Evolutionary conservation across 2,797 vertebrate species (phyloP), one percentile per base, ranked within the genome.

Genomic region (Microcaecilia unicolor): DNA sequence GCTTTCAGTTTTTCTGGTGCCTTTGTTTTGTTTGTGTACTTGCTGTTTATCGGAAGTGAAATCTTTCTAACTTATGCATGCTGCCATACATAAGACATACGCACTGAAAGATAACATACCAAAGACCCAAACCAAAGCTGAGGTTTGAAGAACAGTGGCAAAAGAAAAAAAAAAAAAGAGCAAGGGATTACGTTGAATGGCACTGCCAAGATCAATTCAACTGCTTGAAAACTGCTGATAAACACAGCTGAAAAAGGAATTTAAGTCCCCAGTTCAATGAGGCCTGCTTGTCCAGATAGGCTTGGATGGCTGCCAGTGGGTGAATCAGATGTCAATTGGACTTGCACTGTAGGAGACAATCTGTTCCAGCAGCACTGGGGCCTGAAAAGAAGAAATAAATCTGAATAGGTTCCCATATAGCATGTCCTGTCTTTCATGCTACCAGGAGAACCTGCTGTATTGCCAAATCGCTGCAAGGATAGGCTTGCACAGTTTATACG

Each of bases 201-300:
- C 31, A 12, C 39, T 61, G 62, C 61, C 67, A 66, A 64, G 47
- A 68, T 61, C 30, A 31, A 63, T 65, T 48, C 33, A 58, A 33
- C 46, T 51, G 31, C 51, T 43, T 76, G 69, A 58, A 64, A 66
- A 58, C 22, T 8, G 5, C 61, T 70, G 71, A 76, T 66, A 73
- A 72, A 69, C 7, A 1, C 31, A 6, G 22, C 7, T 15, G 34
- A 23, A 13, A 41, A 58, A 53, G 43, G 53, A 30, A 11, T 17
- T 47, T 32, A 55, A 48, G 40, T 53, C 31, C 44, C 61, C 34
- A 30, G 18, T 64, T 64, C 49, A 49, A 1, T 1, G 28, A 48
- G 33, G 41, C 31, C 55, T 72, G 70, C 45, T 48, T 49, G 22
- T 48, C 64, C 58, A 69, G 64, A 69, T 61, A 73, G 64, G 43